phyloP scores from a whole-genome alignment of 2,797 vertebrate species.

The Sebastes hubbsi region DNA sequence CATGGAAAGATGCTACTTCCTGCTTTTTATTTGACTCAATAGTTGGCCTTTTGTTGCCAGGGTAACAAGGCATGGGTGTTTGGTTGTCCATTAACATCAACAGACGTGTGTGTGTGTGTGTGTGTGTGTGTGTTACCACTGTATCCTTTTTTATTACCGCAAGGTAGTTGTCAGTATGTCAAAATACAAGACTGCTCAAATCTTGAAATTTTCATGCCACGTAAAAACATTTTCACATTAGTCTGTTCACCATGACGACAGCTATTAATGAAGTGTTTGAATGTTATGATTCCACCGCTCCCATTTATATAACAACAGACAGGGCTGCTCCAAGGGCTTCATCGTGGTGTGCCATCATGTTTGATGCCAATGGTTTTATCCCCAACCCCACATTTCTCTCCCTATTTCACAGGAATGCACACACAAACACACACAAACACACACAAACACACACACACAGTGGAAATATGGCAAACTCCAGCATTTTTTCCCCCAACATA shows the following conservation, averaged over 20 bases:
- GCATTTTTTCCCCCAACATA: not conserved
- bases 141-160: not conserved
- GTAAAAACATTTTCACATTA: not conserved
- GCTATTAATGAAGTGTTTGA: not conserved
- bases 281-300: not conserved
- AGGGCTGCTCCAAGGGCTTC: not conserved
- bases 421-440: not conserved
- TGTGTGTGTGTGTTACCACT: not conserved
- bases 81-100: slow-evolving; percentile 1
- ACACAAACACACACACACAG: not conserved
- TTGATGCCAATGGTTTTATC: not conserved
- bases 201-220: not conserved
- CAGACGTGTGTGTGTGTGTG: not conserved
- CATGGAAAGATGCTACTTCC: slow-evolving; percentile 67
- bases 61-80: slow-evolving; percentile 26
- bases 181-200: not conserved
- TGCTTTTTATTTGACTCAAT: slow-evolving; percentile 64
- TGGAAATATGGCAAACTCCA: slow-evolving; percentile 3
- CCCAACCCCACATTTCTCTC: not conserved
- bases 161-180: not conserved
- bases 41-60: slow-evolving; percentile 50
- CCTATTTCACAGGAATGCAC: not conserved
- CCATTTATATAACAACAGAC: not conserved
- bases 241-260: not conserved
- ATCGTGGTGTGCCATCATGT: not conserved